phyloP scores from a whole-genome alignment of 1,140 invertebrate species.

The Pissodes strobi region DNA sequence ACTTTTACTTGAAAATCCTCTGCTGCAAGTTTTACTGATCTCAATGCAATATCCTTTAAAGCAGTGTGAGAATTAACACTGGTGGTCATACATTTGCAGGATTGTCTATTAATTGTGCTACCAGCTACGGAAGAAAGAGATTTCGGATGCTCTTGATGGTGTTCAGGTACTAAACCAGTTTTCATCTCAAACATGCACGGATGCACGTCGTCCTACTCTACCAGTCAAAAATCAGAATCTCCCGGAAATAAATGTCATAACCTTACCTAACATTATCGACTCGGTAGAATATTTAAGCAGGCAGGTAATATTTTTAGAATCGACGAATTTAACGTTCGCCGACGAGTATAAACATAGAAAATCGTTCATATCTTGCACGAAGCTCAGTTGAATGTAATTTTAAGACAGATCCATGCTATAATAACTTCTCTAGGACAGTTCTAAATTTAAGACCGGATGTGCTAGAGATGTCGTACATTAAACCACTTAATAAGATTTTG shows the following conservation, averaged over 20 bases:
- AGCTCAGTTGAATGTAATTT: slow-evolving; percentile 8
- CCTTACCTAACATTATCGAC: background rate
- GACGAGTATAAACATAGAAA: slow-evolving; percentile 13
- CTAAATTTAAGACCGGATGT: slow-evolving; percentile 45
- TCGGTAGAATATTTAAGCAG: background rate
- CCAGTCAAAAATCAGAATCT: too few species aligned
- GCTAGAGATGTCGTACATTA: slow-evolving; percentile 41
- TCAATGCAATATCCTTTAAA: too few species aligned
- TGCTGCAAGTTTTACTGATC: too few species aligned
- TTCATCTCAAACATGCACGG: too few species aligned
- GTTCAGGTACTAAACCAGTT: too few species aligned
- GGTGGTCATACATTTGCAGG: too few species aligned
- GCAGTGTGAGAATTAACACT: too few species aligned
- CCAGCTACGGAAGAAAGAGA: too few species aligned
- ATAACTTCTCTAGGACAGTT: slow-evolving; percentile 37
- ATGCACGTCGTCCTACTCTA: too few species aligned
- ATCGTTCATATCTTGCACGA: slow-evolving; percentile 11
- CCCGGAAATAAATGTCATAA: background rate
- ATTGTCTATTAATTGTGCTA: too few species aligned
- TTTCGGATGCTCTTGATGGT: too few species aligned
- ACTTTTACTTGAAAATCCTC: background rate
- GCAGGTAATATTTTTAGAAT: slow-evolving; percentile 1
- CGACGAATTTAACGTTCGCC: background rate
- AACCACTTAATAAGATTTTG: slow-evolving; percentile 41
- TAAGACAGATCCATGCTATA: slow-evolving; percentile 33